Evolutionary conservation across 2,113 vertebrate species (phyloP).

Genomic region (Platichthys stellatus): DNA sequence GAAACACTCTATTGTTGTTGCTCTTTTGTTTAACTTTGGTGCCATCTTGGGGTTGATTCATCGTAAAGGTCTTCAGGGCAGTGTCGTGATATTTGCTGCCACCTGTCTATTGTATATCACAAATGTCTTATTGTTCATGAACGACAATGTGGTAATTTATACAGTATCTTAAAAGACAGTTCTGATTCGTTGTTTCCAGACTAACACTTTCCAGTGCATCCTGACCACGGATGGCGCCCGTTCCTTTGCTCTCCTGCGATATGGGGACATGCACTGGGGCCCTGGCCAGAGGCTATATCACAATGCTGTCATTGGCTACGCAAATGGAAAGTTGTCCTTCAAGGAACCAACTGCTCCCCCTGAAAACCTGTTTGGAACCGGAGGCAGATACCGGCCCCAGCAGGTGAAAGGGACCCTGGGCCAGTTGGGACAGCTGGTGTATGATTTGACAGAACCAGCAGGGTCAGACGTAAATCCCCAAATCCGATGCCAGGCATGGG

Average conservation of each 20-base stretch:
- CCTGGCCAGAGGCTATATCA: conserved; percentile 80
- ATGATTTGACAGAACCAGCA: conserved; percentile 68
- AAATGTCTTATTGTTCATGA: not conserved
- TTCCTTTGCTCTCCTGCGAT: conserved; percentile 83
- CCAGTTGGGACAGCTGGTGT: conserved; percentile 78
- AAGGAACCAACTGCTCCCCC: conserved; percentile 73
- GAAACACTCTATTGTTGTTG: not conserved
- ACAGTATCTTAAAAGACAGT: not conserved
- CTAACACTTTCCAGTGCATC: conserved; percentile 86
- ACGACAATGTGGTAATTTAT: not conserved
- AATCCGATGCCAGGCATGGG: conserved; percentile 80
- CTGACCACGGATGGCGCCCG: conserved; percentile 82
- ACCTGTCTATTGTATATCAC: not conserved
- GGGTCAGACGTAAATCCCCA: conserved; percentile 55
- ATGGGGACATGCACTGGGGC: conserved; percentile 83
- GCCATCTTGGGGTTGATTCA: conserved; percentile 43
- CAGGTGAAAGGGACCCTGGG: conserved; percentile 75
- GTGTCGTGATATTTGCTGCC: conserved; percentile 7
- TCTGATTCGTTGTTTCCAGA: conserved; percentile 67
- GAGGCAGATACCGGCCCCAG: conserved; percentile 83
- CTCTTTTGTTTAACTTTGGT: conserved; percentile 25
- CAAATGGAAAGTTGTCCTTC: conserved; percentile 75
- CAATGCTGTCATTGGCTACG: conserved; percentile 82
- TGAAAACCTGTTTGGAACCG: conserved; percentile 75
- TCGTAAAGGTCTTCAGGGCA: not conserved